Percentiles rank a stretch among this genome's conserved stretches.
These are phyloP conservation scores for Cyphomyrmex costatus DNA, from an alignment of 1,140 invertebrate genomes.

Conservation along the genomic window DNA sequence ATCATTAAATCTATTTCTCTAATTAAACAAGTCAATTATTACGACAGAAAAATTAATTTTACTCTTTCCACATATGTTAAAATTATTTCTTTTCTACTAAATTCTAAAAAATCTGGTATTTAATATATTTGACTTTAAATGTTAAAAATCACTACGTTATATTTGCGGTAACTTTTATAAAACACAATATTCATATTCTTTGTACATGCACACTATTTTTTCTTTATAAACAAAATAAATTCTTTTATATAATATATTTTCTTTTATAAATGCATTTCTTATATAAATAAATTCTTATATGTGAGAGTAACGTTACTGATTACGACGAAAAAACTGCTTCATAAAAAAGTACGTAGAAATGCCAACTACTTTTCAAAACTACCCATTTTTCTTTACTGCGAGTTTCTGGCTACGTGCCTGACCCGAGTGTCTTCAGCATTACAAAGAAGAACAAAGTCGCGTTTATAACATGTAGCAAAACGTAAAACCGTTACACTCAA, in stretches of 20 bases:
- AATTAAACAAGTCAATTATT: not conserved
- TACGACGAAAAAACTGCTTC: not conserved
- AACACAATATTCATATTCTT: not conserved
- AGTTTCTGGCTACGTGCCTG: conserved; percentile 56
- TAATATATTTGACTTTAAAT: not conserved
- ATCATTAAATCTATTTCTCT: not conserved
- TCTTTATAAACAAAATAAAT: not conserved
- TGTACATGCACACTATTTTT: not conserved
- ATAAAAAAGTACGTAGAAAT: conserved; percentile 18
- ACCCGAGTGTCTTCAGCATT: conserved; percentile 34
- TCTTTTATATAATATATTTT: not conserved
- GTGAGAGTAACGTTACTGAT: conserved; percentile 24
- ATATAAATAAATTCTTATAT: conserved; percentile 9
- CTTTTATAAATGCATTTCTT: too few relatives aligned
- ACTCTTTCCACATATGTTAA: not conserved
- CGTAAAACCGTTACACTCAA: conserved; percentile 1
- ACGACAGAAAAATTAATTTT: not conserved
- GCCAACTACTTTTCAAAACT: conserved; percentile 49
- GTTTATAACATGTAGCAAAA: conserved; percentile 31
- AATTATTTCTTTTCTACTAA: not conserved
- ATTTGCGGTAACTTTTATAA: not conserved
- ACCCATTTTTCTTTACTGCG: conserved; percentile 39
- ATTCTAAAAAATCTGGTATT: not conserved
- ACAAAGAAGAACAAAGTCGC: conserved; percentile 51
- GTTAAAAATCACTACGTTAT: not conserved